Percentiles rank a stretch among this genome's conserved stretches.
phyloP scores from a whole-genome alignment of 2,888 invertebrate species.

The Gastrophysa polygoni region DNA sequence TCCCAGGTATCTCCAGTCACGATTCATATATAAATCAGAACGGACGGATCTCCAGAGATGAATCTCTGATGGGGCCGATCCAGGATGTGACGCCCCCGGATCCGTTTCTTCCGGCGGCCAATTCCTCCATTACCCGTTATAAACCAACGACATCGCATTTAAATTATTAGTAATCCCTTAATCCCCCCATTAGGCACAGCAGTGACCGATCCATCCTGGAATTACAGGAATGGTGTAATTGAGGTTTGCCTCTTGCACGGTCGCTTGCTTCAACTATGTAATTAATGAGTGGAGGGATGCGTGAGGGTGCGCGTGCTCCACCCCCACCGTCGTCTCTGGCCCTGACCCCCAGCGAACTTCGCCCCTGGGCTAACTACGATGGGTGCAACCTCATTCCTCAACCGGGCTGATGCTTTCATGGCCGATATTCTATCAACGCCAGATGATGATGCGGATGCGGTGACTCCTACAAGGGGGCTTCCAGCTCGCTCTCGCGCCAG shows the following conservation, averaged over 20 bases:
- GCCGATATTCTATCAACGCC: conserved; percentile 28
- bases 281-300: conserved; percentile 48
- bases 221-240: conserved; percentile 51
- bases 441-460: conserved; percentile 21
- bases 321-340: conserved; percentile 35
- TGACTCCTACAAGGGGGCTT: not conserved
- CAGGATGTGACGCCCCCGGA: not conserved
- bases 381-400: conserved; percentile 24
- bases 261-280: conserved; percentile 45
- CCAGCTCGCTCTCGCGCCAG: not conserved
- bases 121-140: conserved; percentile 15
- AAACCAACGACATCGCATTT: conserved; percentile 16
- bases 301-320: conserved; percentile 43
- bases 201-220: conserved; percentile 45
- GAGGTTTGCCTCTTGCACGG: conserved; percentile 47
- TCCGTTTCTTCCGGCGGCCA: conserved; percentile 6
- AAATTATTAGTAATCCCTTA: conserved; percentile 18
- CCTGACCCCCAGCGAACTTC: no score
- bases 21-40: no score
- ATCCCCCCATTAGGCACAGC: conserved; percentile 26
- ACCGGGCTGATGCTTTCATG: conserved; percentile 19
- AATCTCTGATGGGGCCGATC: no score
- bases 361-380: conserved; percentile 34
- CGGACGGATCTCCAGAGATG: no score
- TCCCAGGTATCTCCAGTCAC: no score